phyloP scores from a whole-genome alignment of 1,140 invertebrate genomes.

The Drosophila subobscura region DNA sequence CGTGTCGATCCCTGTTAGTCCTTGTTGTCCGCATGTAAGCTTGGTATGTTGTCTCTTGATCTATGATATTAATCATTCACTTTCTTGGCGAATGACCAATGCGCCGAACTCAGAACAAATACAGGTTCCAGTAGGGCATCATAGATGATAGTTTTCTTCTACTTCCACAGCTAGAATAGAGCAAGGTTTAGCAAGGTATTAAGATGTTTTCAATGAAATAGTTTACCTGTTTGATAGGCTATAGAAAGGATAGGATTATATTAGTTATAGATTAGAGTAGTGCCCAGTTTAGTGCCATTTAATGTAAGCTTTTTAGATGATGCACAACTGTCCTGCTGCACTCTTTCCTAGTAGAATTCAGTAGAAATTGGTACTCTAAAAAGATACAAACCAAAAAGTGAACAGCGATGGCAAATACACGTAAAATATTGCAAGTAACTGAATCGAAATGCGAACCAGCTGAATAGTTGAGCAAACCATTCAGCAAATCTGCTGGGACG shows the following conservation, averaged over 20 bases:
- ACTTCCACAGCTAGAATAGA: too few relatives aligned
- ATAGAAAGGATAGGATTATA: not conserved
- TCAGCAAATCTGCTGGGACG: conserved; percentile 63
- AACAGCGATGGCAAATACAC: conserved; percentile 81
- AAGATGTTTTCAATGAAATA: not conserved
- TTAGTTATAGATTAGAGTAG: conserved; percentile 5
- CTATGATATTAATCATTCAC: conserved; percentile 78
- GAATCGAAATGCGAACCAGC: conserved; percentile 31
- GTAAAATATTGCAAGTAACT: conserved; percentile 74
- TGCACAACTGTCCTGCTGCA: conserved; percentile 24
- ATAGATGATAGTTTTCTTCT: too few relatives aligned
- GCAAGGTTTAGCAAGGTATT: too few relatives aligned
- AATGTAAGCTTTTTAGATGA: conserved; percentile 60
- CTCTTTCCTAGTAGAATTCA: conserved; percentile 17
- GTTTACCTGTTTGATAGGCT: not conserved
- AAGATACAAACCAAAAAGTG: conserved; percentile 55
- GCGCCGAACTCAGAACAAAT: conserved; percentile 15
- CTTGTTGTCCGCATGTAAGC: conserved; percentile 57
- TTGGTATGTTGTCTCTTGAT: conserved; percentile 79
- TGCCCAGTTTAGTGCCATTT: conserved; percentile 45
- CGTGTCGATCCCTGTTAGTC: not conserved
- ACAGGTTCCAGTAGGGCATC: not conserved
- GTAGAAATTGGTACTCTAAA: conserved; percentile 65
- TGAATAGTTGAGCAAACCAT: conserved; percentile 36
- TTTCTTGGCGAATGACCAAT: conserved; percentile 80